A percentile compares a stretch with the other conserved stretches of the same genome.
phyloP scores from a whole-genome alignment of 2,797 vertebrate species.

The Diplodus sargus region DNA sequence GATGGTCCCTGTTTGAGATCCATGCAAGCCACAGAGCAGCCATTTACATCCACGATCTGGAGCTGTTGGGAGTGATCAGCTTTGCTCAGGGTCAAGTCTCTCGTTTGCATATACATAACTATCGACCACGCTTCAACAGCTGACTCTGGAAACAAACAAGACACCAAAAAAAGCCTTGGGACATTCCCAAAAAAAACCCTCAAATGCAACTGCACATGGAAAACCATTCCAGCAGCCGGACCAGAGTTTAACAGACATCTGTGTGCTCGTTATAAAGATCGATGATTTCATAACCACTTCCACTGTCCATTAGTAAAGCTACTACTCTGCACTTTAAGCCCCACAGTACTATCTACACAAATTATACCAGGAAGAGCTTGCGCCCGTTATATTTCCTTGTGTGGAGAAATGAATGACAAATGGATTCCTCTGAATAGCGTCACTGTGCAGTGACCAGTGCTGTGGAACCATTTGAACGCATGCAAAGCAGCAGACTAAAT shows the following conservation, averaged over 20 bases:
- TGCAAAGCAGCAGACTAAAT: conserved; percentile 56
- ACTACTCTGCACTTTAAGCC: conserved; percentile 60
- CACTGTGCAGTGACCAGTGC: conserved; percentile 43
- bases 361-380: conserved; percentile 65
- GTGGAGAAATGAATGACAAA: conserved; percentile 73
- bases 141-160: conserved; percentile 2
- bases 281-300: conserved; percentile 66
- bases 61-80: background rate
- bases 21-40: conserved; percentile 4
- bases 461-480: conserved; percentile 64
- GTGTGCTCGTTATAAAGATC: conserved; percentile 54
- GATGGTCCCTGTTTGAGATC: background rate
- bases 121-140: background rate
- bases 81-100: background rate
- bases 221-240: conserved; percentile 13
- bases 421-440: conserved; percentile 53
- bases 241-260: conserved; percentile 41
- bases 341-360: conserved; percentile 59
- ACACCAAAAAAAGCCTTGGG: background rate
- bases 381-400: conserved; percentile 55
- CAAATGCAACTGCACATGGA: conserved; percentile 16
- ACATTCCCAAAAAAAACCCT: conserved; percentile 7
- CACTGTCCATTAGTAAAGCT: conserved; percentile 74
- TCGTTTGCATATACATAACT: conserved; percentile 21
- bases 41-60: conserved; percentile 17